Evolutionary conservation across 2,113 vertebrate genomes (phyloP).

Genomic region (Fukomys damarensis): DNA sequence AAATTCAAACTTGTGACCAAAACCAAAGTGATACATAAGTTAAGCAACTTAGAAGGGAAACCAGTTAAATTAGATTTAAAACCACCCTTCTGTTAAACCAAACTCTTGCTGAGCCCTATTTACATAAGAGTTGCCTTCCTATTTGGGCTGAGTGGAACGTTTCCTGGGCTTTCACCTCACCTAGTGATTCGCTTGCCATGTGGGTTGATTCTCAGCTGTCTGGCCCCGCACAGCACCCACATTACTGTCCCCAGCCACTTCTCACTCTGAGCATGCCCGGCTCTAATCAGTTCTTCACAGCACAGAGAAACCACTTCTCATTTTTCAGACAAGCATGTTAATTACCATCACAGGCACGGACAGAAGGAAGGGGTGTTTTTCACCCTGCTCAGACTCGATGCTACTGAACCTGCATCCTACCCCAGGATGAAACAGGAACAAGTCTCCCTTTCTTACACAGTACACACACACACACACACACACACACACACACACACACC

Average conservation of each 20-base stretch:
- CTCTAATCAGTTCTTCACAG: slow-evolving; percentile 59
- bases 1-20: slow-evolving; percentile 4
- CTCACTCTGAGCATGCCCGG: slow-evolving; percentile 29
- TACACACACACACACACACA: background rate
- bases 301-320: slow-evolving; percentile 16
- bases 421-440: background rate
- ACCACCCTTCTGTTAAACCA: background rate
- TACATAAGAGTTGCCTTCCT: background rate
- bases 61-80: background rate
- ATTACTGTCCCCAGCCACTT: background rate
- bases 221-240: background rate
- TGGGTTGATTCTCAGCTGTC: slow-evolving; percentile 35
- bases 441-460: background rate
- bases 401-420: background rate
- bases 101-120: background rate
- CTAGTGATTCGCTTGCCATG: slow-evolving; percentile 10
- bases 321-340: slow-evolving; percentile 62
- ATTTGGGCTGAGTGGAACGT: background rate
- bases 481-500: background rate
- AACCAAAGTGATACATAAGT: background rate
- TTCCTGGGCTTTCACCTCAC: background rate
- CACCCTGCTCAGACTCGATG: background rate
- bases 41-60: background rate
- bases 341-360: slow-evolving; percentile 41
- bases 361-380: slow-evolving; percentile 50